phyloP scores from a whole-genome alignment of 2,113 vertebrate genomes.

The Vimba vimba region DNA sequence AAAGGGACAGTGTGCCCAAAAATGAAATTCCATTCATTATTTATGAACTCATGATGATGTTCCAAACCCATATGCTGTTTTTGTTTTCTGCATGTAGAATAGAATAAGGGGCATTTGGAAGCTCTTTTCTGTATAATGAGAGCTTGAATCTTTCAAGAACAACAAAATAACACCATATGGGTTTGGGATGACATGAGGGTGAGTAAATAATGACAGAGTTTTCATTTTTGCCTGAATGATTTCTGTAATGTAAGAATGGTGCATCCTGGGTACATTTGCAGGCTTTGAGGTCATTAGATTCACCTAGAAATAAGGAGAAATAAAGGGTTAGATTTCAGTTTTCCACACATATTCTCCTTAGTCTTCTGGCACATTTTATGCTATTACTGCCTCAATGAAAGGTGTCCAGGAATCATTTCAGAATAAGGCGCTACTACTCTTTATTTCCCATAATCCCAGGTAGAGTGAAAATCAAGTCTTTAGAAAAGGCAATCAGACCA shows the following conservation, averaged over 20 bases:
- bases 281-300: neutral
- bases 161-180: neutral
- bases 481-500: neutral
- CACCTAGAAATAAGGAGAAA: neutral
- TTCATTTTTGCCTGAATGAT: neutral
- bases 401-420: neutral
- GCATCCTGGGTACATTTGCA: neutral
- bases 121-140: neutral
- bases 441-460: slow-evolving; percentile 13
- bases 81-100: neutral
- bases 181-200: neutral
- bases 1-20: neutral
- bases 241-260: neutral
- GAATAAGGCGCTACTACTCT: neutral
- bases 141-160: neutral
- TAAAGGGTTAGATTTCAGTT: neutral
- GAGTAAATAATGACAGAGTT: neutral
- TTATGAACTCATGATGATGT: neutral
- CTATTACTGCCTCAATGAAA: slow-evolving; percentile 6
- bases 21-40: neutral
- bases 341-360: neutral
- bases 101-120: neutral
- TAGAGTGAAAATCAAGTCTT: slow-evolving; percentile 1
- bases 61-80: neutral
- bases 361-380: slow-evolving; percentile 16